Evolutionary conservation across 1,140 invertebrate genomes (phyloP).

Genomic region (Solen grandis): DNA sequence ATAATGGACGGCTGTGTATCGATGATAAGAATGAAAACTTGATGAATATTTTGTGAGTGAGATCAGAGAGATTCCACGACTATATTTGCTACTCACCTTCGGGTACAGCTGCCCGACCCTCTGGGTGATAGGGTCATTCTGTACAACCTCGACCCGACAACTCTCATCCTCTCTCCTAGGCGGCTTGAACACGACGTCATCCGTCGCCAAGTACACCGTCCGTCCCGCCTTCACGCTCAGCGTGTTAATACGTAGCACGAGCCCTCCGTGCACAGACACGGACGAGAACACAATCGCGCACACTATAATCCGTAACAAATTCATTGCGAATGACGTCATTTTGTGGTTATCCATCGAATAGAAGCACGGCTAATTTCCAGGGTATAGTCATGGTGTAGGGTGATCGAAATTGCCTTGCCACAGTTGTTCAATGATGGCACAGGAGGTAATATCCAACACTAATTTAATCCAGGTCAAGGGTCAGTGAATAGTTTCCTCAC

Average conservation of each 20-base stretch:
- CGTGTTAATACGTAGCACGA: constrained; percentile 41
- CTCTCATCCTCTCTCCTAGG: constrained; percentile 59
- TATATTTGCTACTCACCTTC: constrained; percentile 64
- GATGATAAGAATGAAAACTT: background rate
- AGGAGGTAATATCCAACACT: background rate
- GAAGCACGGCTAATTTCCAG: constrained; percentile 1
- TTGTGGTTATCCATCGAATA: constrained; percentile 17
- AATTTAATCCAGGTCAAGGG: background rate
- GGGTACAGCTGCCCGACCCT: constrained; percentile 73
- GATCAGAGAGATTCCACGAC: background rate
- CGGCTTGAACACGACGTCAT: constrained; percentile 69
- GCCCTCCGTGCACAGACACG: background rate
- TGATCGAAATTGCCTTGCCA: too few species aligned
- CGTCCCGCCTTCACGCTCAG: constrained; percentile 72
- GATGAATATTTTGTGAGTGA: background rate
- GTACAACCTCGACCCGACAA: constrained; percentile 74
- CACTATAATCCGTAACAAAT: background rate
- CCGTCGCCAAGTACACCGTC: constrained; percentile 69
- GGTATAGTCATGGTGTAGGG: too few species aligned
- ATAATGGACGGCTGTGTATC: too few species aligned
- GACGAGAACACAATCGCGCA: background rate
- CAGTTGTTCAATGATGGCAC: background rate
- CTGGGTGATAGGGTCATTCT: constrained; percentile 76
- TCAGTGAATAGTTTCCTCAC: too few species aligned
- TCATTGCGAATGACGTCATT: background rate